Conservation (phyloP, 2,797 vertebrate species). For the Aeoliscus strigatus region DNA sequence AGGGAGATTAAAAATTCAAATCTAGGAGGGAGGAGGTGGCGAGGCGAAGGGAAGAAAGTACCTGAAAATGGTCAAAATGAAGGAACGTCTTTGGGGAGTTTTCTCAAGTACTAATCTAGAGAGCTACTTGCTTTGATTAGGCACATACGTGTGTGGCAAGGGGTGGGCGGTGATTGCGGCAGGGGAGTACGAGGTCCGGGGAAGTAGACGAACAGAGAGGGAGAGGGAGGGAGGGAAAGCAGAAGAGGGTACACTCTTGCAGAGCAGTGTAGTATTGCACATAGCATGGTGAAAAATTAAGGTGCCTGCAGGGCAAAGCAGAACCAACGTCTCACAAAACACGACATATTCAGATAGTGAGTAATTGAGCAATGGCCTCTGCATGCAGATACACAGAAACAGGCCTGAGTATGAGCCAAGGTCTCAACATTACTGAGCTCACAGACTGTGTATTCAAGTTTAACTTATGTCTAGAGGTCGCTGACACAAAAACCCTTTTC, state of each 20-base stretch:
- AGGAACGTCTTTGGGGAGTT: slow-evolving; percentile 72
- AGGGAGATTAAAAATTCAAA: slow-evolving; percentile 79
- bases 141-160: slow-evolving; percentile 10
- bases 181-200: slow-evolving; percentile 29
- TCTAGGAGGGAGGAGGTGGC: slow-evolving; percentile 36
- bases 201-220: slow-evolving; percentile 41
- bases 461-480: slow-evolving; percentile 8
- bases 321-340: slow-evolving; percentile 51
- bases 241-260: slow-evolving; percentile 54
- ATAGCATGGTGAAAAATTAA: slow-evolving; percentile 70
- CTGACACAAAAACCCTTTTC: slow-evolving; percentile 24
- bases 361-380: slow-evolving; percentile 44
- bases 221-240: slow-evolving; percentile 20
- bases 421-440: slow-evolving; percentile 3
- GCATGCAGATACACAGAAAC: slow-evolving; percentile 8
- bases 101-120: slow-evolving; percentile 72
- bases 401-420: neutral
- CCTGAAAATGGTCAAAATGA: slow-evolving; percentile 77
- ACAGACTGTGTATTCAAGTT: slow-evolving; percentile 9
- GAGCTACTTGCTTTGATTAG: slow-evolving; percentile 71
- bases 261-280: slow-evolving; percentile 45
- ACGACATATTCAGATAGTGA: slow-evolving; percentile 56
- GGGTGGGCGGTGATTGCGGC: slow-evolving; percentile 33
- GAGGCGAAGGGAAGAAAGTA: slow-evolving; percentile 45
- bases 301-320: slow-evolving; percentile 66